These are phyloP conservation scores for Rhynchotus rufescens DNA, from an alignment of 2,797 vertebrate species.

Conservation along the genomic window DNA sequence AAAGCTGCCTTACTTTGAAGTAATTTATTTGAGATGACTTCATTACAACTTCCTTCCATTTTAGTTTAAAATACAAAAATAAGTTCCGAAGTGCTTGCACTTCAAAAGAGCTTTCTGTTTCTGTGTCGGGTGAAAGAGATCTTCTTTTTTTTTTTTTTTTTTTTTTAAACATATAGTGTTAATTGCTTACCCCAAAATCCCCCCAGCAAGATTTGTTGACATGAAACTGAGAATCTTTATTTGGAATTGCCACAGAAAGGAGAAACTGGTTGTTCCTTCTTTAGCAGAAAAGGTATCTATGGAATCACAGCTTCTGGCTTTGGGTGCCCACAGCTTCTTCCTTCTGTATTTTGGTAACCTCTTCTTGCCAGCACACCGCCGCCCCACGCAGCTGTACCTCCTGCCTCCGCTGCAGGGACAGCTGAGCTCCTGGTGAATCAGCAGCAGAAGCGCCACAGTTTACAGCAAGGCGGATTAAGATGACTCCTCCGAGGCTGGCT, in stretches of 20 bases:
- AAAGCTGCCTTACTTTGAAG: not conserved
- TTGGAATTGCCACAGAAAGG: not conserved
- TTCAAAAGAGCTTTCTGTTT: not conserved
- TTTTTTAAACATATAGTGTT: not conserved
- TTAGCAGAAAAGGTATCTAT: not conserved
- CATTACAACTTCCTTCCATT: not conserved
- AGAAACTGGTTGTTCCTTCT: not conserved
- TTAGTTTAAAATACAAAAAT: not conserved
- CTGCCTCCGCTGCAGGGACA: fast-evolving
- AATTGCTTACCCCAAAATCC: not conserved
- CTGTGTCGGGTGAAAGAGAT: not conserved
- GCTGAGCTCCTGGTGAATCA: not conserved
- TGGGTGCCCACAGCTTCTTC: not conserved
- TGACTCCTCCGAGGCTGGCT: not conserved
- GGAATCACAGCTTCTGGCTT: not conserved
- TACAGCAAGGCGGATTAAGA: fast-evolving
- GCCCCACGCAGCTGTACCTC: not conserved
- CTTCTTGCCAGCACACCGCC: fast-evolving
- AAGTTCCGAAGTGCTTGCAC: not conserved
- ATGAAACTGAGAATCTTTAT: not conserved
- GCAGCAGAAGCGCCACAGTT: not conserved
- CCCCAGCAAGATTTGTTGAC: not conserved
- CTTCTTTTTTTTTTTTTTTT: not conserved
- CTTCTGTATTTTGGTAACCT: not conserved
- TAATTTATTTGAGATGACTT: not conserved